phyloP scores from a whole-genome alignment of 1,140 invertebrate species.

The Ceratoteleas bidentatus region DNA sequence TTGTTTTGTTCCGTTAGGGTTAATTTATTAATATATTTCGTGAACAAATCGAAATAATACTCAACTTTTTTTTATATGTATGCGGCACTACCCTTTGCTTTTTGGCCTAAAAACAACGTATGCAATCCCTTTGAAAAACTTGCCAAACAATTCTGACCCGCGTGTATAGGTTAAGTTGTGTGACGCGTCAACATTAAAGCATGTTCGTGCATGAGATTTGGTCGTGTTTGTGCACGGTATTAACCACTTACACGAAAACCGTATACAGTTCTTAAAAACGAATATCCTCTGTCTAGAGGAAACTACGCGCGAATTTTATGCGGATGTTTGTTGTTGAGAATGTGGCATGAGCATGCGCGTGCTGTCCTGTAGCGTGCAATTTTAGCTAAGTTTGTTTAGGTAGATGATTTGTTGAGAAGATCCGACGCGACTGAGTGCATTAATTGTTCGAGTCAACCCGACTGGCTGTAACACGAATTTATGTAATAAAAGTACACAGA shows the following conservation, averaged over 20 bases:
- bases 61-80: too few species aligned
- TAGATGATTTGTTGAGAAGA: slow-evolving; percentile 15
- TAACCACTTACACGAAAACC: slow-evolving; percentile 17
- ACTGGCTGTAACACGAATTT: slow-evolving; percentile 68
- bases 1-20: too few species aligned
- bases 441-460: slow-evolving; percentile 29
- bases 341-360: slow-evolving; percentile 71
- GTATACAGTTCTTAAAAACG: not conserved
- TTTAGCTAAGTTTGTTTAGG: slow-evolving; percentile 42
- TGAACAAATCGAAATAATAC: too few species aligned
- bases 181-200: slow-evolving; percentile 36
- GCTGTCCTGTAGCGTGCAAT: slow-evolving; percentile 40
- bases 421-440: slow-evolving; percentile 30
- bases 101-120: too few species aligned
- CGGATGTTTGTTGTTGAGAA: slow-evolving; percentile 5
- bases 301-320: not conserved
- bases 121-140: too few species aligned
- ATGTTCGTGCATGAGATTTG: slow-evolving; percentile 48
- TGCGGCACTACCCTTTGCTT: too few species aligned
- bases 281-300: not conserved
- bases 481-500: slow-evolving; percentile 74
- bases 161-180: slow-evolving; percentile 10
- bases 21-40: too few species aligned
- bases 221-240: slow-evolving; percentile 37
- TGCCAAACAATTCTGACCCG: slow-evolving; percentile 11